These are phyloP conservation scores for Sturnira hondurensis DNA, from an alignment of 2,113 vertebrate genomes.

Conservation along the genomic window DNA sequence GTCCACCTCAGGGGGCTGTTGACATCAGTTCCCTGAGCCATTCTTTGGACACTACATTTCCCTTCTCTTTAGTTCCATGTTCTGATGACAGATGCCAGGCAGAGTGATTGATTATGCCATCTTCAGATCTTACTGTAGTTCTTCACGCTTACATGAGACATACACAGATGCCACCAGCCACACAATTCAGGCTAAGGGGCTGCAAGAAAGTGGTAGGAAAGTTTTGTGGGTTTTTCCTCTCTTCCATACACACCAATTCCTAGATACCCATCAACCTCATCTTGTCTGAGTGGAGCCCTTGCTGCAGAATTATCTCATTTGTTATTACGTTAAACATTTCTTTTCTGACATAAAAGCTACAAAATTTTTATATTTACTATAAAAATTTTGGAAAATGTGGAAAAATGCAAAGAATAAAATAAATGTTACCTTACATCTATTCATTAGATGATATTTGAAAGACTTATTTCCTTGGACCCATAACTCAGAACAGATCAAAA, in stretches of 20 bases:
- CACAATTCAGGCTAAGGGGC: not conserved
- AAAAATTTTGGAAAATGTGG: not conserved
- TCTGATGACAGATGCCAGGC: not conserved
- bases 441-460: not conserved
- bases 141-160: not conserved
- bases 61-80: not conserved
- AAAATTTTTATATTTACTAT: not conserved
- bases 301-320: not conserved
- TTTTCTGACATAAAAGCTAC: not conserved
- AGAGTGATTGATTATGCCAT: not conserved
- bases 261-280: not conserved
- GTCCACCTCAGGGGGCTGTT: not conserved
- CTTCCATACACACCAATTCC: not conserved
- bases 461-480: not conserved
- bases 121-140: not conserved
- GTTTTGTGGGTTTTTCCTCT: not conserved
- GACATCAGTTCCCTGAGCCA: not conserved
- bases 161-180: not conserved
- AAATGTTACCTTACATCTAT: not conserved
- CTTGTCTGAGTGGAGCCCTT: not conserved
- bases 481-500: not conserved
- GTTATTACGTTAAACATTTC: not conserved
- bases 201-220: not conserved
- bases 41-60: not conserved
- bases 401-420: not conserved